Evolutionary conservation across 1,140 invertebrate genomes (phyloP).

Genomic region (Dolichoris vasculosae): DNA sequence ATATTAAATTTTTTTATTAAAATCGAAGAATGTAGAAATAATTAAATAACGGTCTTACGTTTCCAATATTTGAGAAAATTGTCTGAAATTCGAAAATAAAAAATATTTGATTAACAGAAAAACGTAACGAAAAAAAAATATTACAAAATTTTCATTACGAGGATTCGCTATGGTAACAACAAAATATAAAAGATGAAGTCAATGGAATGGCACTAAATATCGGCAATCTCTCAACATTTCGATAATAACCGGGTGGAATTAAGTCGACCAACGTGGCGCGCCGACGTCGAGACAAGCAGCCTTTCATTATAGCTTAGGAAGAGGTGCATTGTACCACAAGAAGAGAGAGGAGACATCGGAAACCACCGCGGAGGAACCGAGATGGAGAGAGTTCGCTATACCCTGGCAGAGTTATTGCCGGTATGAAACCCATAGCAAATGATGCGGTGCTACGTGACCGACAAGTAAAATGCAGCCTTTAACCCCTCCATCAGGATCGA

Average conservation of each 20-base stretch:
- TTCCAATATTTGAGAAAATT: no score
- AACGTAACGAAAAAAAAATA: no score
- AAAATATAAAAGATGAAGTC: conserved; percentile 4
- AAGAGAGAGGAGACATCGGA: conserved; percentile 19
- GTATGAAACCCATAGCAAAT: conserved; percentile 75
- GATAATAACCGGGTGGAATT: conserved; percentile 42
- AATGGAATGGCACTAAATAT: conserved; percentile 35
- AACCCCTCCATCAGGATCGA: conserved; percentile 40
- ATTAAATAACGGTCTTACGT: no score
- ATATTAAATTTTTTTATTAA: no score
- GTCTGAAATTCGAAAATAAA: no score
- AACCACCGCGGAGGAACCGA: conserved; percentile 32
- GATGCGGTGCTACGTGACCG: conserved; percentile 72
- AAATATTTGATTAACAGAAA: no score
- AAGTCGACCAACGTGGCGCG: neutral
- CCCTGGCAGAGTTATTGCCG: conserved; percentile 70
- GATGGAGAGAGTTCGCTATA: conserved; percentile 57
- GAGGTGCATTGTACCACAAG: conserved; percentile 10
- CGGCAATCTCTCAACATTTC: conserved; percentile 29
- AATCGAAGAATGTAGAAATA: no score
- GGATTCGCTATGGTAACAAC: neutral
- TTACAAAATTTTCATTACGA: no score
- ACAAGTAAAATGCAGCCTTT: conserved; percentile 62
- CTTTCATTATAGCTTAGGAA: conserved; percentile 44
- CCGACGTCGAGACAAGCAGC: conserved; percentile 32